Percentiles rank a stretch among this genome's conserved stretches.
These are phyloP conservation scores for Emydoidea blandingii DNA, from an alignment of 2,797 vertebrate genomes.

Conservation along the genomic window DNA sequence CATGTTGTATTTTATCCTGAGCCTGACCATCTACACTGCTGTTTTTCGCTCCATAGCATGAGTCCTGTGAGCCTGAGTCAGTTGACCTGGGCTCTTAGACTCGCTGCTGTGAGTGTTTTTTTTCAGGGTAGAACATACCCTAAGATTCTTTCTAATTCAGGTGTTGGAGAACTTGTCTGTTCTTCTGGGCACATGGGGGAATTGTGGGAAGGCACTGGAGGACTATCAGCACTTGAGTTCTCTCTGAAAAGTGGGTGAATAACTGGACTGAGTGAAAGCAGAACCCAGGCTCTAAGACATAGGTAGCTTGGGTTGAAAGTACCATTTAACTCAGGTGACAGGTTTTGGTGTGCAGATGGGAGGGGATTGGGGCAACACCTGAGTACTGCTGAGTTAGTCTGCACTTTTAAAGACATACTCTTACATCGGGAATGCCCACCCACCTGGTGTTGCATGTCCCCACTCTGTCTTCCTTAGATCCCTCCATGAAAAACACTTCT, in stretches of 20 bases:
- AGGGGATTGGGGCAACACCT: background rate
- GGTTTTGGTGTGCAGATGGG: background rate
- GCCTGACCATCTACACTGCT: no score
- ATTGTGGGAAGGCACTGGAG: background rate
- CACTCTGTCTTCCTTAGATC: background rate
- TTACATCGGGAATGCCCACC: background rate
- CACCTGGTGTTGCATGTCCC: background rate
- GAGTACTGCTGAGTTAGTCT: background rate
- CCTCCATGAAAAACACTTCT: conserved; percentile 25
- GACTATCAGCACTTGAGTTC: background rate
- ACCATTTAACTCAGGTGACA: background rate
- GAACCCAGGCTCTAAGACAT: background rate
- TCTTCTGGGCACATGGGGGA: background rate
- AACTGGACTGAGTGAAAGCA: background rate
- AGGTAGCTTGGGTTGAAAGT: background rate
- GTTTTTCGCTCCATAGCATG: background rate
- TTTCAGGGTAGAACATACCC: background rate
- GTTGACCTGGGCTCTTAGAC: background rate
- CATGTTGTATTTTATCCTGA: background rate
- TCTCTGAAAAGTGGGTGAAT: background rate
- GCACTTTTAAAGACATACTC: background rate
- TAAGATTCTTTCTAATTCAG: background rate
- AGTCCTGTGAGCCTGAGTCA: background rate
- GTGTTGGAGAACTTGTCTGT: background rate
- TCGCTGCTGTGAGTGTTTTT: background rate